Evolutionary conservation across 2,888 invertebrate genomes (phyloP).

Genomic region (Euplagia quadripunctaria): DNA sequence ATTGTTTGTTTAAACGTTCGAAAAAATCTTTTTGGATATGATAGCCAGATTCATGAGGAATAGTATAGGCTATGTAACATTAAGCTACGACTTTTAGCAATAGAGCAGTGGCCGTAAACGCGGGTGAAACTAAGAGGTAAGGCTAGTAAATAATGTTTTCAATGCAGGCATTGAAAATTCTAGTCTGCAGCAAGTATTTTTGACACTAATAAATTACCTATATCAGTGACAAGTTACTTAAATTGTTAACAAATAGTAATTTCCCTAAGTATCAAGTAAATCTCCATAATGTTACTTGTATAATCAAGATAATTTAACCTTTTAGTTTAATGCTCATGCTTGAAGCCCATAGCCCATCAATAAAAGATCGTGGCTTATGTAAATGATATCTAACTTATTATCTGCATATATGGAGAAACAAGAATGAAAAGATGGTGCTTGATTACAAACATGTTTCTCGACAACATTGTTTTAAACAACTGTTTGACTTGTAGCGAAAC

Average conservation of each 20-base stretch:
- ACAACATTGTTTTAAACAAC: constrained; percentile 32
- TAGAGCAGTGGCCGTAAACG: too few species aligned
- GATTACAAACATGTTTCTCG: constrained; percentile 30
- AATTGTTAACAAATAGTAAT: background rate
- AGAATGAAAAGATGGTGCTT: constrained; percentile 24
- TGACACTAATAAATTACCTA: too few species aligned
- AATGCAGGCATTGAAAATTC: too few species aligned
- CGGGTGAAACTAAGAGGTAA: too few species aligned
- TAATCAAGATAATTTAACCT: constrained; percentile 29
- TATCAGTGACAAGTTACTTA: too few species aligned
- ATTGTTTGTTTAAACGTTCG: too few species aligned
- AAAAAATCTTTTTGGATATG: too few species aligned
- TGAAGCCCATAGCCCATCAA: constrained; percentile 26
- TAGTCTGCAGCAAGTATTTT: too few species aligned
- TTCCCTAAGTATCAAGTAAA: background rate
- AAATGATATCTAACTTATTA: constrained; percentile 36
- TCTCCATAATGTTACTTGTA: constrained; percentile 6
- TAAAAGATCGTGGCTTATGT: constrained; percentile 42
- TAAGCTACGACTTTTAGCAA: too few species aligned
- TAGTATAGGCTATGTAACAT: too few species aligned
- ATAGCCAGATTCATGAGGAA: too few species aligned
- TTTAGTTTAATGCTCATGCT: constrained; percentile 30
- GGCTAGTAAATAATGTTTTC: too few species aligned
- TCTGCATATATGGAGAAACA: constrained; percentile 22
- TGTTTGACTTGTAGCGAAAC: background rate